phyloP scores from a whole-genome alignment of 2,888 invertebrate genomes.

The Masnerella sp. region DNA sequence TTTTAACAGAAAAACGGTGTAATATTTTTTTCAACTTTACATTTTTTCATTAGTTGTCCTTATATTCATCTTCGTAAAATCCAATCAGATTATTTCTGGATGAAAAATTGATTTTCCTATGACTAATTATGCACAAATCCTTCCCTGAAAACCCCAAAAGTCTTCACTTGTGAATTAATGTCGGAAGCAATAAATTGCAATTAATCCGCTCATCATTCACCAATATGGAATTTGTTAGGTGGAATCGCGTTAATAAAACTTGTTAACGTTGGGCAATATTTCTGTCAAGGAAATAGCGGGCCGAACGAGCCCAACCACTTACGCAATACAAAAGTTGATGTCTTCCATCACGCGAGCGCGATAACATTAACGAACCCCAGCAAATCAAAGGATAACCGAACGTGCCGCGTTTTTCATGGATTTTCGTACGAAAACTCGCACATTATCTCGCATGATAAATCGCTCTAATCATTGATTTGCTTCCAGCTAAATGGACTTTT shows the following conservation, averaged over 20 bases:
- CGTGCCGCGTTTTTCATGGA: constrained; percentile 37
- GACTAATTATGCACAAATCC: too few species aligned
- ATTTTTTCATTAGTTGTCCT: too few species aligned
- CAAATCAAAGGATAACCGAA: constrained; percentile 43
- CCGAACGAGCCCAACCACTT: constrained; percentile 34
- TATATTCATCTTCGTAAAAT: too few species aligned
- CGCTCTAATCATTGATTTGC: constrained; percentile 41
- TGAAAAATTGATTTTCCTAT: too few species aligned
- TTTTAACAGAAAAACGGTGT: too few species aligned
- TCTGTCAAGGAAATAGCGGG: constrained; percentile 42
- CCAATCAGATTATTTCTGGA: too few species aligned
- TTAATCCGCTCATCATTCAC: constrained; percentile 9
- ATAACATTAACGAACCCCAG: constrained; percentile 70
- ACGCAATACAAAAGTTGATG: constrained; percentile 64
- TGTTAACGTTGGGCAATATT: constrained; percentile 31
- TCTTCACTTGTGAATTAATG: too few species aligned
- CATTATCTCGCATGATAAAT: constrained; percentile 39
- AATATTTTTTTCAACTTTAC: too few species aligned
- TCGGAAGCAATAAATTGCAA: too few species aligned
- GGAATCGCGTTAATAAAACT: constrained; percentile 33
- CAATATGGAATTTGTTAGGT: constrained; percentile 22
- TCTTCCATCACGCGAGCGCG: constrained; percentile 70
- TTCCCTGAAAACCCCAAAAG: too few species aligned
- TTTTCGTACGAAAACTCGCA: constrained; percentile 30
- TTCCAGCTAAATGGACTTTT: constrained; percentile 10